phyloP scores from a whole-genome alignment of 2,797 vertebrate genomes.

The Megalops cyprinoides region DNA sequence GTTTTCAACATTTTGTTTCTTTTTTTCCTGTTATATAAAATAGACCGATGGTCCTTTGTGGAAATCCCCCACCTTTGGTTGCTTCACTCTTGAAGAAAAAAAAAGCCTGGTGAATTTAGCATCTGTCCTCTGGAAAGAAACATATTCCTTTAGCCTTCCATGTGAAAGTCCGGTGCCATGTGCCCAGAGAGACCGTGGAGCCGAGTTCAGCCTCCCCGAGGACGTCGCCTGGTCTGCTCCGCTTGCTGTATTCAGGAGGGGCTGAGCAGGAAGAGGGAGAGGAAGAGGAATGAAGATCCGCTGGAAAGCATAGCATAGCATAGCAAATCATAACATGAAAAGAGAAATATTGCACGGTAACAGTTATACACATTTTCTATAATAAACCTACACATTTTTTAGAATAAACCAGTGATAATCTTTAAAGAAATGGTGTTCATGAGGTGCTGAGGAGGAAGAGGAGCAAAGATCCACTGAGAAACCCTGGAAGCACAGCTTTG shows the following conservation, averaged over 20 bases:
- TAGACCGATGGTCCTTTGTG: constrained; percentile 72
- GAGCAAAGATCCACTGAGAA: too few species aligned
- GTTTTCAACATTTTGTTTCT: constrained; percentile 39
- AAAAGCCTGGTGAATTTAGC: constrained; percentile 59
- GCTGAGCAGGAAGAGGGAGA: too few species aligned
- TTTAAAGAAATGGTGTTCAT: too few species aligned
- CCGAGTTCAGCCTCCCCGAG: constrained; percentile 58
- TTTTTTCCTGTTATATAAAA: constrained; percentile 76
- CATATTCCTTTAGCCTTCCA: constrained; percentile 68
- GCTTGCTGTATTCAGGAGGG: constrained; percentile 51
- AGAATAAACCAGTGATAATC: too few species aligned
- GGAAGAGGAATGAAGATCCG: too few species aligned
- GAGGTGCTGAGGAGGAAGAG: too few species aligned
- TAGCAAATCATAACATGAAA: too few species aligned
- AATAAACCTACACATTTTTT: too few species aligned
- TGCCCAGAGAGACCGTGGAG: constrained; percentile 43
- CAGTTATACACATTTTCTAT: too few species aligned
- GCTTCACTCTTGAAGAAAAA: constrained; percentile 65
- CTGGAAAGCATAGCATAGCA: too few species aligned
- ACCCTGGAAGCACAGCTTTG: too few species aligned
- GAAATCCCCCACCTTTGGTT: constrained; percentile 72
- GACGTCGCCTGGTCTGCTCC: constrained; percentile 56
- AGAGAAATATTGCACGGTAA: too few species aligned
- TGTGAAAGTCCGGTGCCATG: constrained; percentile 64
- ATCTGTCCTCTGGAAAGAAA: constrained; percentile 55